Percentiles rank a stretch among this genome's conserved stretches.
These are phyloP conservation scores for Gorsachius magnificus DNA, from an alignment of 2,797 vertebrate genomes.

Conservation along the genomic window DNA sequence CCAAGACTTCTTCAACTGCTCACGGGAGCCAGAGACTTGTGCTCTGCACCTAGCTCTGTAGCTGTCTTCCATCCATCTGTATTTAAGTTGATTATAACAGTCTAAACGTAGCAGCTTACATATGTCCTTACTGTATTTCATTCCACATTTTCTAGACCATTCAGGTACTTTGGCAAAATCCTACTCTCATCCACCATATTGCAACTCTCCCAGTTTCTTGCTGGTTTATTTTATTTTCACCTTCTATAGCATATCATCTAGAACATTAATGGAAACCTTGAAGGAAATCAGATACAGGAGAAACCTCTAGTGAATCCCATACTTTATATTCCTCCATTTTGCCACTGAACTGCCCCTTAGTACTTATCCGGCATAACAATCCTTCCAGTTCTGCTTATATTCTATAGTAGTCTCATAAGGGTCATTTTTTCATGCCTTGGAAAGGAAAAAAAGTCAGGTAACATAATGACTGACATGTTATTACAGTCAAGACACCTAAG, in stretches of 20 bases:
- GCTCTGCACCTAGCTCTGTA: not conserved
- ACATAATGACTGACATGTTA: not conserved
- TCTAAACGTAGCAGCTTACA: not conserved
- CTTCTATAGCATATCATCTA: not conserved
- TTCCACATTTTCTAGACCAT: not conserved
- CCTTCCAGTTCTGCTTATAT: not conserved
- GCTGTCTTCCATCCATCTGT: not conserved
- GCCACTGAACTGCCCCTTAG: not conserved
- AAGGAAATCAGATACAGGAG: not conserved
- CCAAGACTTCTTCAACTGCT: not conserved
- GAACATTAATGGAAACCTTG: not conserved
- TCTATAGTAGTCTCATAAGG: not conserved
- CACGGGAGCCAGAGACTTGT: not conserved
- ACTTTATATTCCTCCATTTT: not conserved
- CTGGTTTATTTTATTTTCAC: not conserved
- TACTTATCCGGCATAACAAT: not conserved
- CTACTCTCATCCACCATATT: not conserved
- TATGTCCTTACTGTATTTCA: not conserved
- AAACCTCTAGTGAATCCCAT: not conserved
- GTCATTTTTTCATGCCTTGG: not conserved
- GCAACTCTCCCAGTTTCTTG: not conserved
- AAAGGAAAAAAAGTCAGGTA: not conserved
- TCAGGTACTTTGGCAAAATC: not conserved
- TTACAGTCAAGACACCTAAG: not conserved
- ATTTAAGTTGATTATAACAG: not conserved